Percentiles rank a stretch among this genome's conserved stretches.
Conservation (phyloP, 2,797 vertebrate genomes). For the Falco concolor region DNA sequence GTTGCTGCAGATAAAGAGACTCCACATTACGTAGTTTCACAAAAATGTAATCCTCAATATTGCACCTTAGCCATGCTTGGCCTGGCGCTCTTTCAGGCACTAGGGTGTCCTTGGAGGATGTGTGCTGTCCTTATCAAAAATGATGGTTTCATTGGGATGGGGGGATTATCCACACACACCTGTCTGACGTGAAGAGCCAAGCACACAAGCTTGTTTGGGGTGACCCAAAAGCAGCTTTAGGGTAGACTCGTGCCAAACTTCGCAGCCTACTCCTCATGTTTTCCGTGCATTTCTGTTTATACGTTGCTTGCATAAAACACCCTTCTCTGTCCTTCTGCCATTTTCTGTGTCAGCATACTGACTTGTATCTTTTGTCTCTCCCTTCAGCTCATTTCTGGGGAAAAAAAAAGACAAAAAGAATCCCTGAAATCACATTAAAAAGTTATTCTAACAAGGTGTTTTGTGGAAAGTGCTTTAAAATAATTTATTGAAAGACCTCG, state of each 20-base stretch:
- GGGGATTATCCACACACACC: not conserved
- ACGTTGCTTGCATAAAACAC: not conserved
- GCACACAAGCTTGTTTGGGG: not conserved
- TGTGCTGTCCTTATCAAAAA: not conserved
- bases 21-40: not conserved
- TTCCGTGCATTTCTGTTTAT: not conserved
- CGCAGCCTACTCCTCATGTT: not conserved
- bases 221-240: not conserved
- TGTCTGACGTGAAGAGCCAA: not conserved
- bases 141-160: not conserved
- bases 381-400: not conserved
- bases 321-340: not conserved
- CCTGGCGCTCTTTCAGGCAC: not conserved
- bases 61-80: rapidly evolving
- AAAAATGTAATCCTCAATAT: not conserved
- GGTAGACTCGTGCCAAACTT: not conserved
- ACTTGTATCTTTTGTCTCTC: not conserved
- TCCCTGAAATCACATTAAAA: not conserved
- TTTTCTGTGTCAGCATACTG: not conserved
- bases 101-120: not conserved
- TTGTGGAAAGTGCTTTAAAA: not conserved
- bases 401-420: too few relatives aligned
- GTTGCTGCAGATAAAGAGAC: not conserved
- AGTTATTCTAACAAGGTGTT: not conserved
- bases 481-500: not conserved